phyloP scores from a whole-genome alignment of 2,113 vertebrate species.

The Candoia aspera region DNA sequence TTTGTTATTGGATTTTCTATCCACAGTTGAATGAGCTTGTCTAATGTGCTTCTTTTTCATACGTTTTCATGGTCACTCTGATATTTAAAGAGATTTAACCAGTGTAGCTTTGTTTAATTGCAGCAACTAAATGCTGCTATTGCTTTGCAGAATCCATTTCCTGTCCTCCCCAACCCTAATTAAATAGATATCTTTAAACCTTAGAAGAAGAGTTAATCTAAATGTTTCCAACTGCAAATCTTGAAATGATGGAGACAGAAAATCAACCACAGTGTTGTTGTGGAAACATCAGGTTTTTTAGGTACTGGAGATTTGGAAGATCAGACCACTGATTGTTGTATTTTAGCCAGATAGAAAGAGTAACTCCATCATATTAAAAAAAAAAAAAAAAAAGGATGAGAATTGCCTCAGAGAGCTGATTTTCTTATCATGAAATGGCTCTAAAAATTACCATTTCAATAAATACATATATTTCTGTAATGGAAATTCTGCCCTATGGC shows the following conservation, averaged over 20 bases:
- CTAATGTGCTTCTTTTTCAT: background rate
- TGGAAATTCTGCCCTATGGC: background rate
- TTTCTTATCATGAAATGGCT: constrained; percentile 1
- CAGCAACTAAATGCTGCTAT: background rate
- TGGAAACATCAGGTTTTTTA: constrained; percentile 6
- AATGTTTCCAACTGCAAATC: background rate
- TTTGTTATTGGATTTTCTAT: background rate
- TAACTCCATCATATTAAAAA: background rate
- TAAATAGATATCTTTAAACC: background rate
- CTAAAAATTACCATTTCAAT: constrained; percentile 16
- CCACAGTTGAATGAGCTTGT: background rate
- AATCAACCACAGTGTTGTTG: background rate
- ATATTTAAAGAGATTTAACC: background rate
- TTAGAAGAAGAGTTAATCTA: background rate
- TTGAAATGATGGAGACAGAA: background rate
- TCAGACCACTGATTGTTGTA: background rate
- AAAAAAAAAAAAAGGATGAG: constrained; percentile 31
- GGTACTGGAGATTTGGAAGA: background rate
- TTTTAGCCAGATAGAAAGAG: background rate
- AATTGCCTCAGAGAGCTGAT: background rate
- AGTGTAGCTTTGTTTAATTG: background rate
- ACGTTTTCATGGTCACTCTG: background rate
- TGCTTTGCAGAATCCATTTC: background rate
- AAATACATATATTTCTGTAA: constrained; percentile 19
- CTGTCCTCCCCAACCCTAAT: accelerated